phyloP scores from a whole-genome alignment of 2,888 invertebrate genomes.

The Tuta absoluta region DNA sequence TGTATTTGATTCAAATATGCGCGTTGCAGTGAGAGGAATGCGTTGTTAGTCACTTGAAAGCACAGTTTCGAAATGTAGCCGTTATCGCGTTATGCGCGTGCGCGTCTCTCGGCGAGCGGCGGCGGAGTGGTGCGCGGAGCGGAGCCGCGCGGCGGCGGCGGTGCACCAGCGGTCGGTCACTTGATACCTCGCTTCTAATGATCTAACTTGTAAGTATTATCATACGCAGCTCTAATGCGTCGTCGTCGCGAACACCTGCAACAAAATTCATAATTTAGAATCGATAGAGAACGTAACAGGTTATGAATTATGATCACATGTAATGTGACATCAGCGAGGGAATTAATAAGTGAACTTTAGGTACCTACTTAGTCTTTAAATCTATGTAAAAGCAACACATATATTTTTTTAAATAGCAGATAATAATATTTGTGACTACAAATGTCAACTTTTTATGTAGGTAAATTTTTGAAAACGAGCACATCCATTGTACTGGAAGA shows the following conservation, averaged over 20 bases:
- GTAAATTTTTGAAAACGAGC: conserved; percentile 14
- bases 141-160: conserved; percentile 40
- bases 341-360: too few relatives aligned
- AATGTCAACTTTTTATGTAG: conserved; percentile 11
- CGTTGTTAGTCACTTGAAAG: conserved; percentile 38
- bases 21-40: conserved; percentile 37
- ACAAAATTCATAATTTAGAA: conserved; percentile 23
- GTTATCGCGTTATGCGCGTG: conserved; percentile 47
- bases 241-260: conserved; percentile 38
- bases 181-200: conserved; percentile 62
- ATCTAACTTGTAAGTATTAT: conserved; percentile 37
- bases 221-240: conserved; percentile 37
- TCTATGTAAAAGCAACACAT: neutral
- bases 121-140: conserved; percentile 53
- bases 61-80: conserved; percentile 40
- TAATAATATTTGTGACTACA: neutral
- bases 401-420: neutral
- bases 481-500: conserved; percentile 10
- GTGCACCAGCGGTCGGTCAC: conserved; percentile 52
- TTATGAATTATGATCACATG: neutral
- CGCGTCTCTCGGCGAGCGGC: conserved; percentile 51
- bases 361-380: too few relatives aligned
- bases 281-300: conserved; percentile 1
- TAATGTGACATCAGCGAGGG: neutral
- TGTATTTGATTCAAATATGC: conserved; percentile 42